Base-by-base conservation (phyloP, 2,797 vertebrate genomes). In the Macroramphosus scolopax region DNA sequence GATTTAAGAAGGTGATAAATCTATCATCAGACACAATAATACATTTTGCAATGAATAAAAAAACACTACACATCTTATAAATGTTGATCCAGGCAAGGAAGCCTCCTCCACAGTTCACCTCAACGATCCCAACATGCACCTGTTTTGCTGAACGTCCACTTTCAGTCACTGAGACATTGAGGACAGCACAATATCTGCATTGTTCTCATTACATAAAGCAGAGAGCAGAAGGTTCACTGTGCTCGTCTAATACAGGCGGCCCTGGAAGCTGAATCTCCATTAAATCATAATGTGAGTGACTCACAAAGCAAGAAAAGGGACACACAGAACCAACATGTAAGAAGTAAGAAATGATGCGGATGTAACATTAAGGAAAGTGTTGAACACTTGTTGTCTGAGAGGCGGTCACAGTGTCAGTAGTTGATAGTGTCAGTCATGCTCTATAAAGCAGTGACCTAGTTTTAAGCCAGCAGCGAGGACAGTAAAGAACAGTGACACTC, bases 121-220 rank as follows among this genome's bases (percentile, higher is more conserved):
- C n/a, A n/a, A n/a, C n/a, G n/a, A n/a, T n/a, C n/a, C n/a, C n/a
- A n/a, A n/a, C n/a, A n/a, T n/a, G n/a, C n/a, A n/a, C n/a, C n/a
- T n/a, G n/a, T n/a, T n/a, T n/a, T n/a, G n/a, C n/a, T n/a, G n/a
- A n/a, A n/a, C n/a, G n/a, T n/a, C n/a, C n/a, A n/a, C n/a, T n/a
- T n/a, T n/a, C n/a, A n/a, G n/a, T n/a, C n/a, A n/a, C n/a, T n/a
- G n/a, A n/a, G n/a, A n/a, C n/a, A n/a, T n/a, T n/a, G n/a, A n/a
- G n/a, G n/a, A n/a, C n/a, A n/a, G n/a, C n/a, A n/a, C 20, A 3
- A 22, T 22, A 3, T 6, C 3, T 22, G 6, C 49, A 71, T 63
- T 84, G 75, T 83, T 63, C 50, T 46, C 17, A n/a, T 17, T 17
- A 11, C 37, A 54, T 24, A 41, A 59, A 52, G n/a, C n/a, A n/a